phyloP scores from a whole-genome alignment of 2,113 vertebrate genomes.

The Onychorhynchus coronatus region DNA sequence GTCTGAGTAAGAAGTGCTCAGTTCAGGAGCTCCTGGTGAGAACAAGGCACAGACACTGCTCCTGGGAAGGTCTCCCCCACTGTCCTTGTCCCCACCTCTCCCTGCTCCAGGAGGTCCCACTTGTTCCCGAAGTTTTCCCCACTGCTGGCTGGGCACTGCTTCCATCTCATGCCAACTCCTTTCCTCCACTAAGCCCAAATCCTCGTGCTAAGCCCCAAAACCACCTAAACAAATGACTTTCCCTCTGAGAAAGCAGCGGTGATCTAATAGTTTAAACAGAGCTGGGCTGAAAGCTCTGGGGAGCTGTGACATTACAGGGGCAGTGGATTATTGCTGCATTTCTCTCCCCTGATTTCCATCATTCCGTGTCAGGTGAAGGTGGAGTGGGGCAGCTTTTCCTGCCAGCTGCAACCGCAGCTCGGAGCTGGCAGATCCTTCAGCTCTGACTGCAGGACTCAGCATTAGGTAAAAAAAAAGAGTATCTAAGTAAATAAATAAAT shows the following conservation, averaged over 20 bases:
- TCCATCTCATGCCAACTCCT: neutral
- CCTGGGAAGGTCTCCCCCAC: neutral
- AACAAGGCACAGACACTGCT: neutral
- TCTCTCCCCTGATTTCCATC: neutral
- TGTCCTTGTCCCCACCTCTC: neutral
- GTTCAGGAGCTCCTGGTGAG: neutral
- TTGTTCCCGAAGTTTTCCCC: neutral
- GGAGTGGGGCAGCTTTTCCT: neutral
- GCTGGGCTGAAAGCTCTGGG: neutral
- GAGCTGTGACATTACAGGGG: neutral
- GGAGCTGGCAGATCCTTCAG: neutral
- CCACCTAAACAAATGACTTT: neutral
- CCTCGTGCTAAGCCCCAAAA: neutral
- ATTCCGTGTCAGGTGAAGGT: neutral
- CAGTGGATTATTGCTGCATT: neutral
- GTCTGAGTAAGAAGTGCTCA: neutral
- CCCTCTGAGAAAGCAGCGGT: neutral
- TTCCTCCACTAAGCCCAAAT: neutral
- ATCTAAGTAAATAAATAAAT: neutral
- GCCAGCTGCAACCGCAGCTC: neutral
- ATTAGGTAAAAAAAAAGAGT: neutral
- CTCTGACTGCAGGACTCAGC: conserved; percentile 9
- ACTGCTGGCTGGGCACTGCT: neutral
- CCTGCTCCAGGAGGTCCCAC: neutral
- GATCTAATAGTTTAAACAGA: neutral